phyloP scores from a whole-genome alignment of 2,113 vertebrate genomes.

The Barnardius zonarius region DNA sequence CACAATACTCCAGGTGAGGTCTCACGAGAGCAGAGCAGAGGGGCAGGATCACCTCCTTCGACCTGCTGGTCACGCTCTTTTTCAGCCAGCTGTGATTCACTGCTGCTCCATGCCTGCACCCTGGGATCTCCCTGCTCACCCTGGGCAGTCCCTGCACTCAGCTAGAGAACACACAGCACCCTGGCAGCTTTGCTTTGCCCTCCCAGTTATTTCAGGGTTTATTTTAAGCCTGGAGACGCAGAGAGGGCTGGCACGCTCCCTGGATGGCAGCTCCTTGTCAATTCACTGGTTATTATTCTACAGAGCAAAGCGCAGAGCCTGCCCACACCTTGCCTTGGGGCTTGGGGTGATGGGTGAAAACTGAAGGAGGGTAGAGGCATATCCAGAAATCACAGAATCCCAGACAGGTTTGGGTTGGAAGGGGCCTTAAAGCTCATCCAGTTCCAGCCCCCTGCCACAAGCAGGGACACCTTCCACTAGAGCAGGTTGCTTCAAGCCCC shows the following conservation, averaged over 20 bases:
- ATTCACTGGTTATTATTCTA: background rate
- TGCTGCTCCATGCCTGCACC: background rate
- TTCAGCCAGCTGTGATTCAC: background rate
- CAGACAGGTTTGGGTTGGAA: background rate
- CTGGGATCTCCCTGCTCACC: background rate
- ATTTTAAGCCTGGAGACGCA: background rate
- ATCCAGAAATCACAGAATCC: background rate
- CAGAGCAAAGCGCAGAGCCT: background rate
- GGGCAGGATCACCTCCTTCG: background rate
- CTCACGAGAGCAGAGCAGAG: background rate
- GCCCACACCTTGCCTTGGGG: background rate
- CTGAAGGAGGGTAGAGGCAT: fast-evolving
- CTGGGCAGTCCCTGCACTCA: fast-evolving
- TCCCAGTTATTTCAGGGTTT: background rate
- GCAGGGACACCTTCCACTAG: background rate
- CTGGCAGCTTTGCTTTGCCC: background rate
- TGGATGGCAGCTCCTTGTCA: background rate
- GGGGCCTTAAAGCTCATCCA: background rate
- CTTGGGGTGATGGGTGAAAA: background rate
- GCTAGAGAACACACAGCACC: fast-evolving
- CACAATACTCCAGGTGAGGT: no score
- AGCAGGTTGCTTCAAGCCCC: background rate
- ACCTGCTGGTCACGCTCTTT: background rate
- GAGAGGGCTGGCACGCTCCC: background rate
- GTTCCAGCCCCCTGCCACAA: background rate